Conservation (phyloP, 2,113 vertebrate species). For the Aleadryas rufinucha region DNA sequence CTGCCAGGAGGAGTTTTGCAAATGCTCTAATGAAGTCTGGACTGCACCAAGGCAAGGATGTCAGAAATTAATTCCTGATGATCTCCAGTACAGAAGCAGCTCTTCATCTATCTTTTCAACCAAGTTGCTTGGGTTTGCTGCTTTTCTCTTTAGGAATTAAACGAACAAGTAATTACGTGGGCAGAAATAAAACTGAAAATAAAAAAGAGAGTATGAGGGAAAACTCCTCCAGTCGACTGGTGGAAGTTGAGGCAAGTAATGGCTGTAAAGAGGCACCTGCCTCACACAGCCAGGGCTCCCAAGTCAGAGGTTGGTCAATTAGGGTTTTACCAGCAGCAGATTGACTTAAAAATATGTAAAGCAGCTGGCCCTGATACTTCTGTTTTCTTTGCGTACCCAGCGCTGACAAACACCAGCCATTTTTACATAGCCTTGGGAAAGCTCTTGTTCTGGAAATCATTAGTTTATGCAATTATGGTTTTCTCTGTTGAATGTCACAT, state of each 20-base stretch:
- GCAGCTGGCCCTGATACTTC: neutral
- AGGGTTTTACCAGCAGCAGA: neutral
- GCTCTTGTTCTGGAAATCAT: neutral
- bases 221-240: neutral
- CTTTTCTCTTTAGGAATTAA: neutral
- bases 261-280: neutral
- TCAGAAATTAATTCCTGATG: slow-evolving; percentile 3
- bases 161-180: neutral
- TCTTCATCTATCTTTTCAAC: neutral
- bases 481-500: neutral
- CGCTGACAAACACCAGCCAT: neutral
- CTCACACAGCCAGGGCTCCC: neutral
- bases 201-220: neutral
- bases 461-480: neutral
- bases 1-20: slow-evolving; percentile 14
- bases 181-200: neutral
- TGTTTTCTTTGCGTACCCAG: neutral
- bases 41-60: neutral
- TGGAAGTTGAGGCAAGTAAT: neutral
- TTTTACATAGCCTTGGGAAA: slow-evolving; percentile 9
- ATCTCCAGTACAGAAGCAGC: neutral
- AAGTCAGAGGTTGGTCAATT: neutral
- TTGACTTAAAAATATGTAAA: neutral
- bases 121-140: neutral
- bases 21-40: slow-evolving; percentile 29